Percentiles rank a stretch among this genome's conserved stretches.
phyloP scores from a whole-genome alignment of 2,888 invertebrate genomes.

The Himalopsyche anomala region DNA sequence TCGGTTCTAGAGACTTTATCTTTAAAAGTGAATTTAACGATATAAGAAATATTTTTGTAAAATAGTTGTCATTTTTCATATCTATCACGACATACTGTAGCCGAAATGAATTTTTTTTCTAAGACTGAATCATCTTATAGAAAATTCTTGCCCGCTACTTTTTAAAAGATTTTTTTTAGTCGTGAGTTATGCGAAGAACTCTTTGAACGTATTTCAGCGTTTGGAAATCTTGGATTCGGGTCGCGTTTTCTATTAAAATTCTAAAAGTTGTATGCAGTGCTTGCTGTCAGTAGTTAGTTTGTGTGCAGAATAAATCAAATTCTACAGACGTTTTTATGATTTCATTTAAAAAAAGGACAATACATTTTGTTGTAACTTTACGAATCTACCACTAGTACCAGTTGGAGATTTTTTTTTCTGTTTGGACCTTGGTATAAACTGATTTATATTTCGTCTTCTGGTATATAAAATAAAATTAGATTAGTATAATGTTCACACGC shows the following conservation, averaged over 20 bases:
- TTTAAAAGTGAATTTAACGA: too few relatives aligned
- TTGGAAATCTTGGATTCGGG: background rate
- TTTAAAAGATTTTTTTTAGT: background rate
- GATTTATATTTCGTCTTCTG: too few relatives aligned
- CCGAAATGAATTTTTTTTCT: background rate
- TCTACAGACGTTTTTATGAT: background rate
- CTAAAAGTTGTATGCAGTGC: background rate
- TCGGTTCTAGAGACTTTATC: too few relatives aligned
- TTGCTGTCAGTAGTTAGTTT: background rate
- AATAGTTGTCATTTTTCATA: too few relatives aligned
- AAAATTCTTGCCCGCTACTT: background rate
- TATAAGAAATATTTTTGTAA: too few relatives aligned
- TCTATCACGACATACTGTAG: background rate
- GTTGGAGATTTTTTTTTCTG: too few relatives aligned
- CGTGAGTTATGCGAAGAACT: background rate
- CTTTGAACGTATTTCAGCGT: background rate
- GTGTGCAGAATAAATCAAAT: slow-evolving; percentile 2
- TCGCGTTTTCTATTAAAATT: slow-evolving; percentile 38
- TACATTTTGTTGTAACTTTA: too few relatives aligned
- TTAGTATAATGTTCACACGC: too few relatives aligned
- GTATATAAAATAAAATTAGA: too few relatives aligned
- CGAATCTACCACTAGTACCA: too few relatives aligned
- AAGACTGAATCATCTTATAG: background rate
- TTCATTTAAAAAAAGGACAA: background rate
- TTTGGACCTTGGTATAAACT: too few relatives aligned